phyloP scores from a whole-genome alignment of 2,888 invertebrate species.

The Alsophila aescularia region DNA sequence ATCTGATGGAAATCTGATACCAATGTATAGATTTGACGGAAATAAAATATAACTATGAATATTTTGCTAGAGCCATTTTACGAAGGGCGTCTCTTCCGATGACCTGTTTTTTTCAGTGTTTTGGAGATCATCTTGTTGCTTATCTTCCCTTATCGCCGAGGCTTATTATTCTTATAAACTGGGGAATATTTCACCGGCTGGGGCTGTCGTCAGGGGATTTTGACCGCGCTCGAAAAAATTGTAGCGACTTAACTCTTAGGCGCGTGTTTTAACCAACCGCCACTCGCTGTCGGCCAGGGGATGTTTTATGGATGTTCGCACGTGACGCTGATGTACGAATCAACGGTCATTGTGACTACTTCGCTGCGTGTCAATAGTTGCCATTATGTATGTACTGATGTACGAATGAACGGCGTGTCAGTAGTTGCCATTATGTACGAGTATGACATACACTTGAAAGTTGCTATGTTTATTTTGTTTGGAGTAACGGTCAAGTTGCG shows the following conservation, averaged over 20 bases:
- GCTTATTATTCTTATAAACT: constrained; percentile 77
- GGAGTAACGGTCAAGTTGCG: no score
- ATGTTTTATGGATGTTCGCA: constrained; percentile 66
- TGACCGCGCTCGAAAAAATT: constrained; percentile 74
- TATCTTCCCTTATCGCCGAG: constrained; percentile 41
- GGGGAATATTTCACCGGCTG: constrained; percentile 72
- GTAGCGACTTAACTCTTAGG: constrained; percentile 72
- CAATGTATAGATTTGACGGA: background rate
- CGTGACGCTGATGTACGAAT: constrained; percentile 34
- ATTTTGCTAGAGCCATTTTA: background rate
- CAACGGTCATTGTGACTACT: constrained; percentile 14
- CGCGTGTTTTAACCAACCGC: constrained; percentile 61
- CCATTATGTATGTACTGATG: no score
- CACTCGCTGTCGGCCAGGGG: constrained; percentile 50
- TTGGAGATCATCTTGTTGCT: constrained; percentile 29
- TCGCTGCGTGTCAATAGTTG: background rate
- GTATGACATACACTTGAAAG: background rate
- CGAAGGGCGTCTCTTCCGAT: background rate
- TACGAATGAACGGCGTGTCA: no score
- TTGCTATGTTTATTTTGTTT: no score
- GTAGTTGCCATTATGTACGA: background rate
- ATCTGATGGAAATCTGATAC: no score
- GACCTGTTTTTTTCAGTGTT: constrained; percentile 32
- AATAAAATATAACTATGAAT: no score
- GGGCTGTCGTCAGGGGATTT: constrained; percentile 75